These are phyloP conservation scores for Coendou prehensilis DNA, from an alignment of 2,797 vertebrate genomes.

Conservation along the genomic window DNA sequence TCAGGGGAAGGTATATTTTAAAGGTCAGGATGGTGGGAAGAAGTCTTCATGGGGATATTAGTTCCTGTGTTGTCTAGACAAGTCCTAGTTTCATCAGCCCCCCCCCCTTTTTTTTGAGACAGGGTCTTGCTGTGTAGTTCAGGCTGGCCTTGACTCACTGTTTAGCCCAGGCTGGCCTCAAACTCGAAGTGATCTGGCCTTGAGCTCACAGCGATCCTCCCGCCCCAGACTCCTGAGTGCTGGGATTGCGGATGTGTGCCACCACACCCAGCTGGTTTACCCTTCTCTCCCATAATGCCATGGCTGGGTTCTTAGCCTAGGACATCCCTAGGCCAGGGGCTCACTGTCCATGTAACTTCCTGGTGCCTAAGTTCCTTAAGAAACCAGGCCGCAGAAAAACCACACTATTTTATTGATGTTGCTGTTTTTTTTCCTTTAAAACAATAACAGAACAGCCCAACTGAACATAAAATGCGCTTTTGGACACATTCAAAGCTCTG, in stretches of 20 bases:
- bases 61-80: background rate
- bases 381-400: slow-evolving; percentile 57
- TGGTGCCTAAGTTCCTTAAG: slow-evolving; percentile 47
- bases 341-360: background rate
- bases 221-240: background rate
- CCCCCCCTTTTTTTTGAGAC: background rate
- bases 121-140: background rate
- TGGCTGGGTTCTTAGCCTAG: background rate
- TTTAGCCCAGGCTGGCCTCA: background rate
- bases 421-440: slow-evolving; percentile 64
- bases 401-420: slow-evolving; percentile 72
- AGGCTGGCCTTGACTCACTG: background rate
- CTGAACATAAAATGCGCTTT: slow-evolving; percentile 58
- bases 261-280: background rate
- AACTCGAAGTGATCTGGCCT: background rate
- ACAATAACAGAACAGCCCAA: background rate
- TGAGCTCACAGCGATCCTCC: background rate
- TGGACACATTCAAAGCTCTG: slow-evolving; percentile 65
- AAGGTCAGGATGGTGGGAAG: background rate
- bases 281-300: background rate
- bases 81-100: background rate
- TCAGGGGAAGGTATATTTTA: background rate
- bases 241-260: background rate
- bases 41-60: background rate
- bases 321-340: background rate